Base-by-base conservation (phyloP, 92 coral and sea anemone genomes). In the Palythoa heliodiscus region DNA sequence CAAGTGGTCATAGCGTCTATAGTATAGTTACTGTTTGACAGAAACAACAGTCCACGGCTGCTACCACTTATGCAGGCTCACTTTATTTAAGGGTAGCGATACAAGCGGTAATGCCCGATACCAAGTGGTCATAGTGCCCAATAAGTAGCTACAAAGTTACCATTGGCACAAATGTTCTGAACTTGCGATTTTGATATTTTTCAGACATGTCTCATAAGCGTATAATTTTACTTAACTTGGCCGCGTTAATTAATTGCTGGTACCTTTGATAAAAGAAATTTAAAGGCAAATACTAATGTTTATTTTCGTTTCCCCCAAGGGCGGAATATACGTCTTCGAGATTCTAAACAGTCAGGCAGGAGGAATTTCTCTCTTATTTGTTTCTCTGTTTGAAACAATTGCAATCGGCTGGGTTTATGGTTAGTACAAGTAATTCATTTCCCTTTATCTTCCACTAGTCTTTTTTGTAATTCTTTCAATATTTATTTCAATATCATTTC, bases 361-460 rank as follows among this genome's bases (percentile, higher is more conserved):
- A 4, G 98, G 97, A 8, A 24, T 95, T 13, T 93, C 95, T 13
- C 70, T 95, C 67, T 86, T 95, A 4, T 87, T 92, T 69, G 89
- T 95, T 35, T 91, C 94, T 22, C 82, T 92, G 25, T 77, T 90
- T 67, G 98, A 95, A 55, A 79, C 93, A 23, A 82, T 94, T 2
- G 96, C 92, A 2, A 88, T 95, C 12, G 93, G 94, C 16, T 95
- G 98, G 98, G 90, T 89, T n/a, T 95, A 95, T 67, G 98, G 98
- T 94, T 19, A 88, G 95, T 83, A 7, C 52, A 17, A 13, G 17
- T 4, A 78, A 12, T 47, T 17, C 23, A 6, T 43, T 6, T 11
- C 23, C 2, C 74, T 4, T 37, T 70, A 70, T 15, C 14, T 70
- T 66, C 71, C 0, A 7, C 48, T 11, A 52, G 6, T 23, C 24